Base-by-base conservation (phyloP, 1,140 invertebrate genomes). In the Gryon sp. region DNA sequence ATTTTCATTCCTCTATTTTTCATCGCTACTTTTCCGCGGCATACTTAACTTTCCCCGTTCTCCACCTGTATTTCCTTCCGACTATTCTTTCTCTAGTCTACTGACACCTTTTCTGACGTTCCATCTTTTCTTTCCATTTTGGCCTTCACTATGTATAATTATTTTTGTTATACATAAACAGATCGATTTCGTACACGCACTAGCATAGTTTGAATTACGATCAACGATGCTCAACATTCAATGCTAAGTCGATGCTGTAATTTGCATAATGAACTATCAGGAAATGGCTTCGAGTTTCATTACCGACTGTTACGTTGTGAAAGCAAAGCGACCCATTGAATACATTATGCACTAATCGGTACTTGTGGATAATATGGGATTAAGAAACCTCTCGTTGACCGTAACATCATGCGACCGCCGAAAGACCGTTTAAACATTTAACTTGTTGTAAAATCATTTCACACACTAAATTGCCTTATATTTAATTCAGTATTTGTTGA, bases 241-340 rank as follows among this genome's bases (percentile, higher is more conserved):
- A 62, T 55, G 34, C 63, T 53, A 68, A 69, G 73, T 76, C 41
- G 53, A 48, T 34, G 48, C 41, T 63, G 38, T 68, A 68, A 74
- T 76, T 76, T 76, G 46, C 73, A 76, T 76, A 68, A 68, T 69
- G 57, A 76, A 63, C 57, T 76, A 76, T 76, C 63, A 68, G 73
- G 53, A 76, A 68, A 76, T 76, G 32, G 63, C 57, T 62, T 65
- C 63, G 43, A 63, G 59, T 62, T 63, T 48, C 70, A 65, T 69
- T 76, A 76, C 65, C 63, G 57, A 41, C 65, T 63, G 63, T 69
- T 50, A 69, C 57, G 52, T 57, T 63, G 57, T 69, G 63, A 62
- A 65, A 57, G 48, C 65, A 68, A 63, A 76, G 41, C 43, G 34
- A 69, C 20, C 73, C 65, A 69, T 69, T 69, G 65, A 69, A 76